phyloP scores from a whole-genome alignment of 2,113 vertebrate genomes.

The Sarotherodon lohbergeri region DNA sequence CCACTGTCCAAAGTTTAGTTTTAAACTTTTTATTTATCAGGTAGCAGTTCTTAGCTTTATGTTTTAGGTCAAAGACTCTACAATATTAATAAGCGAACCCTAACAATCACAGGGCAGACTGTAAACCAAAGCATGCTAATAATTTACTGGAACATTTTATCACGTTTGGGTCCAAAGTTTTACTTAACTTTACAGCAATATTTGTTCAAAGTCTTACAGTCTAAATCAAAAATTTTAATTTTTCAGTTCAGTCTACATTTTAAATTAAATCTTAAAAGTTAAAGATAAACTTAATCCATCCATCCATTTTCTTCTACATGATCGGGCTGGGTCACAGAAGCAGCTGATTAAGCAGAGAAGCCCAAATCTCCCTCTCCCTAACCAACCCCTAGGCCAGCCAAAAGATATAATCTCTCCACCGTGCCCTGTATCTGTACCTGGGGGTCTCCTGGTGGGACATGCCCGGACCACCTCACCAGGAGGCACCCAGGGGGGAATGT shows the following conservation, averaged over 20 bases:
- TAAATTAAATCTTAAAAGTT: not conserved
- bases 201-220: not conserved
- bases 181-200: not conserved
- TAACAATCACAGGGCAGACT: not conserved
- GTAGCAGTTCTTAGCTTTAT: not conserved
- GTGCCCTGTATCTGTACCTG: not conserved
- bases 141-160: not conserved
- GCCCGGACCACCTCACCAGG: fast-evolving
- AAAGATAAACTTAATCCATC: not conserved
- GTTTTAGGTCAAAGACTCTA: not conserved
- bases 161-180: not conserved
- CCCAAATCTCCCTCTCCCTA: fast-evolving
- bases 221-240: fast-evolving
- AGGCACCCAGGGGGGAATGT: not conserved
- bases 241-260: fast-evolving
- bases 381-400: not conserved
- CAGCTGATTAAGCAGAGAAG: not conserved
- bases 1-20: no score
- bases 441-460: not conserved
- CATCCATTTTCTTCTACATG: not conserved
- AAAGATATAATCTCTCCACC: not conserved
- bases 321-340: fast-evolving
- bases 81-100: fast-evolving
- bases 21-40: not conserved
- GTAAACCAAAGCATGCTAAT: not conserved